Conservation (phyloP, 2,797 vertebrate genomes). For the Crypturellus tataupa region DNA sequence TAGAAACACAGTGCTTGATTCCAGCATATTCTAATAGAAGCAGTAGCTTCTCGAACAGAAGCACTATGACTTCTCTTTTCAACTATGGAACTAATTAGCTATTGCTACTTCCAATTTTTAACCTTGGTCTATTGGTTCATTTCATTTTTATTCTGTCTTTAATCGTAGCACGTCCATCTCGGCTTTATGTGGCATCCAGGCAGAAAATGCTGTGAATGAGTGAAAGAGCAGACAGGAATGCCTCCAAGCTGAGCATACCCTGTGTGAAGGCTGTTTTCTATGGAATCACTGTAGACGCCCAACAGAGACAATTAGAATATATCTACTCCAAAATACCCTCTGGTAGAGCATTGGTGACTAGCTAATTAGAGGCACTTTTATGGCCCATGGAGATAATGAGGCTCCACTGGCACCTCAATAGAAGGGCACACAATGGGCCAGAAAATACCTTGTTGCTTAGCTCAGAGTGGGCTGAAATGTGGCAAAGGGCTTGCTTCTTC, state of each 20-base stretch:
- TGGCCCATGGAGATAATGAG: constrained; percentile 69
- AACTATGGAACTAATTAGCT: constrained; percentile 58
- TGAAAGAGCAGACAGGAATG: constrained; percentile 61
- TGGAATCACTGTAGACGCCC: constrained; percentile 69
- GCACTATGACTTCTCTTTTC: constrained; percentile 48
- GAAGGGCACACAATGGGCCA: constrained; percentile 67
- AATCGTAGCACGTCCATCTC: constrained; percentile 58
- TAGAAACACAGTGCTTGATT: background rate
- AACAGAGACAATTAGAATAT: constrained; percentile 79
- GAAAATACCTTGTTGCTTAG: constrained; percentile 61
- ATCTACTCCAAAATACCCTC: constrained; percentile 75
- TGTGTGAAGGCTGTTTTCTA: constrained; percentile 73
- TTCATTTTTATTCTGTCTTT: constrained; percentile 75
- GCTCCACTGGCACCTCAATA: constrained; percentile 57
- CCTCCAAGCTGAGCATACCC: constrained; percentile 65
- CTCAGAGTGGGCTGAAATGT: constrained; percentile 38
- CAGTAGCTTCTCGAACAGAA: constrained; percentile 38
- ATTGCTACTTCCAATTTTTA: constrained; percentile 70
- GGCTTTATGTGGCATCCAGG: constrained; percentile 59
- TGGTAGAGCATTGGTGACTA: constrained; percentile 69
- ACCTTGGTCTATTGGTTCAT: constrained; percentile 63
- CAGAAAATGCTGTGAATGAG: constrained; percentile 65
- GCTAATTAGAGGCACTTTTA: constrained; percentile 77
- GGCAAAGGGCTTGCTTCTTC: constrained; percentile 2
- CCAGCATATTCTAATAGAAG: constrained; percentile 14